Base-by-base conservation (phyloP, 2,888 invertebrate genomes). In the Dascillus cervinus region DNA sequence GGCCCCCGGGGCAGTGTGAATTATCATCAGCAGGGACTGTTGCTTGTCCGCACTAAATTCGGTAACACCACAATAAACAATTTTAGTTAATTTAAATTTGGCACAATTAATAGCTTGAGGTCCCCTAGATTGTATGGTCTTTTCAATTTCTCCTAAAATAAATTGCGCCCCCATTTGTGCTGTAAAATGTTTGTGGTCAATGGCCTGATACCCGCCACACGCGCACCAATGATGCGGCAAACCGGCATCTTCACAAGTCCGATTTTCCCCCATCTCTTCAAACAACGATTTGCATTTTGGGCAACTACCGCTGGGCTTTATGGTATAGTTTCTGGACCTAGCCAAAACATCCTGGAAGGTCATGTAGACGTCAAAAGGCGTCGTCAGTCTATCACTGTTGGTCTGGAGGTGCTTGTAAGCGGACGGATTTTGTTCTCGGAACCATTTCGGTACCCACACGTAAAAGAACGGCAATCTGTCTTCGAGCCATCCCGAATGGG, bases 341-440 rank as follows among this genome's bases (percentile, higher is more conserved):
- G 60, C 54, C 3, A 80, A 58, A 21, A 85, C 65, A 39, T 84
- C 76, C 26, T 78, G 66, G 1, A 87, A 58, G 0, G 86, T 87
- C 62, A 81, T 72, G 53, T 82, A 78, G 2, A 88, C 55, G 53
- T 89, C 88, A 48, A 78, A 86, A 0, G 87, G 86, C 11, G 82
- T 82, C 0, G 80, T 75, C 26, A 88, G 61, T 27, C 77, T 72
- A 43, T 75, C 73, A 27, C 75, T 72, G 55, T 88, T 88, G 0
- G 65, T 51, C 19, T 65, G 63, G 10, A 86, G 52, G 19, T 75
- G 72, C 13, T 66, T 63, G 4, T 72, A 72, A 45, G 75, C 71
- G 4, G 66, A 55, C 0, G 77, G 72, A 50, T 75, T 65, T 11
- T 61, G 64, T 2, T 64, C 62, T 39, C 69, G 71, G 41, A 84